These are phyloP conservation scores for Seladonia tumulorum DNA, from an alignment of 2,888 invertebrate genomes.

Conservation along the genomic window DNA sequence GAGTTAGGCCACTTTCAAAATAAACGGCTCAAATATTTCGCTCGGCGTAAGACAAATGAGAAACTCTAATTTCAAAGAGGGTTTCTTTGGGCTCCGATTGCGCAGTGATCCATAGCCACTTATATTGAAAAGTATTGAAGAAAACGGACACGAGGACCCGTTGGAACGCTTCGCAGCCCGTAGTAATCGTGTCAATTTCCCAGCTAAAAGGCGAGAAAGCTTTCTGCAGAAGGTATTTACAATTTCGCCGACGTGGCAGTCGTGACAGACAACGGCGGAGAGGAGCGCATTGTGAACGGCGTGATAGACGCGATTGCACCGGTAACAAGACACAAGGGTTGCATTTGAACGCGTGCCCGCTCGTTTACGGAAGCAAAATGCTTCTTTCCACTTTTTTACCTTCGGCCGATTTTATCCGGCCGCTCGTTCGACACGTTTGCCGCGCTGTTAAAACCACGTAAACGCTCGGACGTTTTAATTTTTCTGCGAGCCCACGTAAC, in stretches of 20 bases:
- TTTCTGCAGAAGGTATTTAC: slow-evolving; percentile 14
- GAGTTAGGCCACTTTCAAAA: too few relatives aligned
- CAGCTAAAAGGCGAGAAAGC: slow-evolving; percentile 25
- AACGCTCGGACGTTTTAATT: slow-evolving; percentile 7
- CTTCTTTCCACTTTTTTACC: slow-evolving; percentile 20
- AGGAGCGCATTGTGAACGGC: slow-evolving; percentile 31
- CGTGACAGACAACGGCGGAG: slow-evolving; percentile 34
- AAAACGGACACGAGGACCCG: background rate
- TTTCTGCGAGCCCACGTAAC: background rate
- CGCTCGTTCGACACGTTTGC: slow-evolving; percentile 5
- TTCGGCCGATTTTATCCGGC: slow-evolving; percentile 3
- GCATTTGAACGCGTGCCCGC: slow-evolving; percentile 39
- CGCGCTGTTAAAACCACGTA: background rate
- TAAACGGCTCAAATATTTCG: too few relatives aligned
- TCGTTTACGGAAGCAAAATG: slow-evolving; percentile 44
- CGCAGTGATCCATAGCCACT: background rate
- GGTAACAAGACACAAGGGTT: slow-evolving; percentile 40
- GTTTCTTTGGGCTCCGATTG: background rate
- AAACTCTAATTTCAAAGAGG: background rate
- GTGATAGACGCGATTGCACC: slow-evolving; percentile 46
- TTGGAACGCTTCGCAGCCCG: background rate
- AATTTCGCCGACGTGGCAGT: slow-evolving; percentile 42
- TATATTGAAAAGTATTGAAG: background rate
- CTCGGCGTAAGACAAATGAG: background rate
- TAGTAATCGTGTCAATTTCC: slow-evolving; percentile 34